Percentiles rank a stretch among this genome's conserved stretches.
These are phyloP conservation scores for Drosophila anomalata DNA, from an alignment of 2,888 invertebrate species.

Conservation along the genomic window DNA sequence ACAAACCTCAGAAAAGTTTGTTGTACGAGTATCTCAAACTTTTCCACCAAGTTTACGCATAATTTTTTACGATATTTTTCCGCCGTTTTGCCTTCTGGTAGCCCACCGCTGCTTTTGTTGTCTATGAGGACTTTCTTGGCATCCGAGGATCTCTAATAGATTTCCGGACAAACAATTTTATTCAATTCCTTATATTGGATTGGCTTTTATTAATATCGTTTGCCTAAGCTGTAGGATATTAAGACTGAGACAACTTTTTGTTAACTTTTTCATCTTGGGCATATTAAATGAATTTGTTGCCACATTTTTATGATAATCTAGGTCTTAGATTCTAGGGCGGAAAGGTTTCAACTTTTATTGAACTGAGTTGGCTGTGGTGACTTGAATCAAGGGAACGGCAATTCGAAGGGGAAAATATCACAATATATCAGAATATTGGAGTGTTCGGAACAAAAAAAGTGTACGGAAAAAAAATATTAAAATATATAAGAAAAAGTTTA, in stretches of 20 bases:
- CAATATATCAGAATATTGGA: too few species aligned
- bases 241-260: slow-evolving; percentile 15
- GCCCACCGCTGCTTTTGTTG: slow-evolving; percentile 24
- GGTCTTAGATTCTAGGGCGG: background rate
- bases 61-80: slow-evolving; percentile 51
- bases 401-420: too few species aligned
- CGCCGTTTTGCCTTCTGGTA: slow-evolving; percentile 14
- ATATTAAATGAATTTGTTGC: slow-evolving; percentile 11
- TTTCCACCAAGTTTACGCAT: slow-evolving; percentile 44
- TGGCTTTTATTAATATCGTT: slow-evolving; percentile 24
- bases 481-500: too few species aligned
- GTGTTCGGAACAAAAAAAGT: too few species aligned
- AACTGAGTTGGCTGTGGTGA: background rate
- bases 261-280: background rate
- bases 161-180: slow-evolving; percentile 35
- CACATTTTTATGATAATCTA: slow-evolving; percentile 10
- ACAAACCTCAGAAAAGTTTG: slow-evolving; percentile 25
- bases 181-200: slow-evolving; percentile 30
- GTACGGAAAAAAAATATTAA: too few species aligned
- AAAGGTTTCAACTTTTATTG: background rate
- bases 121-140: slow-evolving; percentile 10
- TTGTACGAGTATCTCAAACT: slow-evolving; percentile 21
- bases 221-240: slow-evolving; percentile 32
- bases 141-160: slow-evolving; percentile 28
- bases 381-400: too few species aligned